A percentile compares a stretch with the other conserved stretches of the same genome.
These are phyloP conservation scores for Dasypogon diadema DNA, from an alignment of 2,888 invertebrate genomes.

Conservation along the genomic window DNA sequence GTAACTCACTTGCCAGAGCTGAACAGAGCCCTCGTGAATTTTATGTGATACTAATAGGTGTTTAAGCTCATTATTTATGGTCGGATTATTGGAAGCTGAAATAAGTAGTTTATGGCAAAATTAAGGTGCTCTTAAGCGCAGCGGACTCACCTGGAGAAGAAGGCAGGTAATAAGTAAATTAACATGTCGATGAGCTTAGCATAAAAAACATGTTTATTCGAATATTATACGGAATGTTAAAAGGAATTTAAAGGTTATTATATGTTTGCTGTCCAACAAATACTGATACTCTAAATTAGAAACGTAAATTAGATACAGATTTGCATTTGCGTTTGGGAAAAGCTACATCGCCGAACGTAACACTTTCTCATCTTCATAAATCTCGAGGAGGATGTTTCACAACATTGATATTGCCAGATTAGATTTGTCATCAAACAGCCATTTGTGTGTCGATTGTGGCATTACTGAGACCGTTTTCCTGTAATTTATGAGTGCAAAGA, in stretches of 20 bases:
- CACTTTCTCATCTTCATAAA: constrained; percentile 5
- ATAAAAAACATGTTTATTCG: constrained; percentile 28
- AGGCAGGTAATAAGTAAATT: constrained; percentile 26
- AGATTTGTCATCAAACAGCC: background rate
- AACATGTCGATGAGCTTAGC: constrained; percentile 16
- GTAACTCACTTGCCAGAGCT: background rate
- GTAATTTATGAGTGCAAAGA: constrained; percentile 26
- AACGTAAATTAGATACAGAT: background rate
- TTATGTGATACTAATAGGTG: constrained; percentile 51
- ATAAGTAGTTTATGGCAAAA: constrained; percentile 41
- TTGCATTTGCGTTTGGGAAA: background rate
- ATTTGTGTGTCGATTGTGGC: background rate
- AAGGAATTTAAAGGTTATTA: background rate
- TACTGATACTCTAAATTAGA: background rate
- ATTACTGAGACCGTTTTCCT: constrained; percentile 9
- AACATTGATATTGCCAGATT: background rate
- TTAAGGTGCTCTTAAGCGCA: constrained; percentile 27
- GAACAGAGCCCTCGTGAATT: constrained; percentile 18
- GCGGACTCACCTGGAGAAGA: background rate
- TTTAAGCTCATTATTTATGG: constrained; percentile 49
- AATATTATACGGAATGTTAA: constrained; percentile 20
- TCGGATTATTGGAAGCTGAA: constrained; percentile 47
- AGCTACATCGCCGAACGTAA: background rate
- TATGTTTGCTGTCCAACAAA: background rate
- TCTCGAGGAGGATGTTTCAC: constrained; percentile 8